Evolutionary conservation across 2,797 vertebrate genomes (phyloP), one percentile per base, ranked within the genome.

Genomic region (Limosa lapponica): DNA sequence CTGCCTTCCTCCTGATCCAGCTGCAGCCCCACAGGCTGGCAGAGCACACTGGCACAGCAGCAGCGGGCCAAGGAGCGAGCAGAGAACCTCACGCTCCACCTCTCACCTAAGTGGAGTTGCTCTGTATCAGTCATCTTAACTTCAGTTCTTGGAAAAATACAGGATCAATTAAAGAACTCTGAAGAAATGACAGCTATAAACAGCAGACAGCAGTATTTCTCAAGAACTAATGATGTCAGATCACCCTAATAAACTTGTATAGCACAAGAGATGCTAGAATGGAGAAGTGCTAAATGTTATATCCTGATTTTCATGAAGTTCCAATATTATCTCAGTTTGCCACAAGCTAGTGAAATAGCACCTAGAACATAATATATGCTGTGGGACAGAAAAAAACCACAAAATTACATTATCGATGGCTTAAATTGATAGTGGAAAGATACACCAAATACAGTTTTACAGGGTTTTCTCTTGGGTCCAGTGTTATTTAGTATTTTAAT

Each of bases 1-100:
- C 64, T 73, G 67, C 25, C 24, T 59, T 87, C 44, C 14, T 64
- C 57, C 43, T 44, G 16, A 54, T 15, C 8, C 65, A 34, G 51
- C 10, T 19, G 5, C 34, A 78, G 57, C 11, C 27, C 8, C 1
- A 0, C 2, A 7, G n/a, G 46, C 46, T 4, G 10, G 16, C 46
- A 80, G 57, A 59, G 16, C 36, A 34, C n/a, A 6, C 6, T 30
- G 20, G 22, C 24, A 71, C 20, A n/a, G 70, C 54, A 78, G 48
- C 19, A 74, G 39, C 0, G 0, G 36, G 41, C 27, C 48, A 48
- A 8, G 39, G 5, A 67, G 16, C 4, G 3, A 32, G 11, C 4
- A 61, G 18, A 41, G 34, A 75, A 34, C 7, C 49, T 43, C 2
- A 0, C 3, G 28, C 2, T 52, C 32, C 13, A 10, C 13, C 11